phyloP scores from a whole-genome alignment of 2,797 vertebrate species.

The Coendou prehensilis region DNA sequence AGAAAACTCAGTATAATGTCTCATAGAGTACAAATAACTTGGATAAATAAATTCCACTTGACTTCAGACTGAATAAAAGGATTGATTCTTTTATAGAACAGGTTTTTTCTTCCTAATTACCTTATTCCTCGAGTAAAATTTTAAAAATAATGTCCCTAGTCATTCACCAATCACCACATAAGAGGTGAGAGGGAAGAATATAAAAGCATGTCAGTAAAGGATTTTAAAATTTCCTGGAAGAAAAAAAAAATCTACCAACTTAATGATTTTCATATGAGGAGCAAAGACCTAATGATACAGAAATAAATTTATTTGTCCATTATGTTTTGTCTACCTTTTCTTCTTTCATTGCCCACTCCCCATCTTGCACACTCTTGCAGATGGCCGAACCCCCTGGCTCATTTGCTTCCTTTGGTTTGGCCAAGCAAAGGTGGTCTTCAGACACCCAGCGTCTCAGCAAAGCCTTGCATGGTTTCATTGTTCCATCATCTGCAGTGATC shows the following conservation, averaged over 20 bases:
- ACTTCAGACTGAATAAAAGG: conserved; percentile 27
- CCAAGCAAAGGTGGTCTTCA: background rate
- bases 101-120: conserved; percentile 62
- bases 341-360: background rate
- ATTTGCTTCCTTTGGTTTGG: background rate
- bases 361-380: no score
- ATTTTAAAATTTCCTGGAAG: background rate
- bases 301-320: background rate
- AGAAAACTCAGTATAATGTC: background rate
- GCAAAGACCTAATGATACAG: background rate
- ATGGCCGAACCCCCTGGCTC: background rate
- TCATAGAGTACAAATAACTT: background rate
- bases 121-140: conserved; percentile 48
- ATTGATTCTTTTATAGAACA: conserved; percentile 36
- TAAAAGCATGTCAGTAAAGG: background rate
- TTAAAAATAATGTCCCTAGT: background rate
- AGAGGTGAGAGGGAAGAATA: background rate
- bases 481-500: background rate
- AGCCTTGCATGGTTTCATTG: background rate
- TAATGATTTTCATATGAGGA: background rate
- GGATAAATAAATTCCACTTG: conserved; percentile 39
- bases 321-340: background rate
- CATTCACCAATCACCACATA: background rate
- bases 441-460: background rate
- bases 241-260: background rate